phyloP scores from a whole-genome alignment of 2,797 vertebrate genomes.

The Lycodopsis pacificus region DNA sequence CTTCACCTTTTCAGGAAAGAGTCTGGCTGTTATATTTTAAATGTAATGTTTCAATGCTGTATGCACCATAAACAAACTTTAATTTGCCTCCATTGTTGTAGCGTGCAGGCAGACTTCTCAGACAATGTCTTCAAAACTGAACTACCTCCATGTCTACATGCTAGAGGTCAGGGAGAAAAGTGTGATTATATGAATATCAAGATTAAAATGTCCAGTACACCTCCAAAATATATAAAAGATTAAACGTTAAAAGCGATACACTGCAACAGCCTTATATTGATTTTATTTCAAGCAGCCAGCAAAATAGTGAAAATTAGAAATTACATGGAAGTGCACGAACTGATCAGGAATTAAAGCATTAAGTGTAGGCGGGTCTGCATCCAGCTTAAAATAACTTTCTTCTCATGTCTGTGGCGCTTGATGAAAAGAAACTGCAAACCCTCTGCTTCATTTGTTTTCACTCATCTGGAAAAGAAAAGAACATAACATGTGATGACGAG shows the following conservation, averaged over 20 bases:
- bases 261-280: constrained; percentile 39
- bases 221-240: neutral
- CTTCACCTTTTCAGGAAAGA: constrained; percentile 2
- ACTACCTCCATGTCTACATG: neutral
- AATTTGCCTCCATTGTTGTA: neutral
- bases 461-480: constrained; percentile 52
- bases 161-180: neutral
- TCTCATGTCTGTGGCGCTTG: constrained; percentile 1
- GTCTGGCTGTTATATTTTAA: constrained; percentile 2
- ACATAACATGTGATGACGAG: constrained; percentile 18
- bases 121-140: neutral
- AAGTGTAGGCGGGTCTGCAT: neutral
- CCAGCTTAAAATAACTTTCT: neutral
- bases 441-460: constrained; percentile 13
- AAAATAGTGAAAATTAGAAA: constrained; percentile 26
- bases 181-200: neutral
- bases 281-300: constrained; percentile 41
- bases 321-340: neutral
- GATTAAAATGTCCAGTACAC: constrained; percentile 10
- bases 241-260: constrained; percentile 4
- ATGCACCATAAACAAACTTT: neutral
- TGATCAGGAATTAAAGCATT: constrained; percentile 17
- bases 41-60: neutral
- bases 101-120: neutral
- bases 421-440: neutral